Conservation (phyloP, 2,888 invertebrate species). For the Xylota sylvarum region DNA sequence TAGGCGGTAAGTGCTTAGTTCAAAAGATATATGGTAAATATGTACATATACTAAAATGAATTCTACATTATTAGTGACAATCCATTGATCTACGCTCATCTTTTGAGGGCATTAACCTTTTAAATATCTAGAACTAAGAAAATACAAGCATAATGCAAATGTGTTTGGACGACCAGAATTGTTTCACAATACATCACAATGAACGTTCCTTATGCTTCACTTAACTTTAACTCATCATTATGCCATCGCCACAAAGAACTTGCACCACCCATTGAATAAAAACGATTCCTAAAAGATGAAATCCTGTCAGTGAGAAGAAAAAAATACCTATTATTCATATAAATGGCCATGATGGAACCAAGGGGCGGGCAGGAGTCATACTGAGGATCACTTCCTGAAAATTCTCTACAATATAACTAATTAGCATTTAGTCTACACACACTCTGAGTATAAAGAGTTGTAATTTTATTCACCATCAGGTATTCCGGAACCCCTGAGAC, state of each 20-base stretch:
- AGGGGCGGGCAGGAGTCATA: constrained; percentile 63
- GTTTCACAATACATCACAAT: not conserved
- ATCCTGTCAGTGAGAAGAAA: not conserved
- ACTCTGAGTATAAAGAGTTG: constrained; percentile 15
- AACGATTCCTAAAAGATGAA: constrained; percentile 14
- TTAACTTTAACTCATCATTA: constrained; percentile 21
- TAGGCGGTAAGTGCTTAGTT: no score
- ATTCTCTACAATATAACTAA: constrained; percentile 33
- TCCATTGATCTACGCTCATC: no score
- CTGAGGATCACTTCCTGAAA: constrained; percentile 51
- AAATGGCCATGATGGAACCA: constrained; percentile 5
- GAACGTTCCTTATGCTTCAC: constrained; percentile 19
- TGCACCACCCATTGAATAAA: constrained; percentile 11
- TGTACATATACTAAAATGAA: no score
- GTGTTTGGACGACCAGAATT: no score
- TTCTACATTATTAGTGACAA: no score
- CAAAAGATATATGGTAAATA: no score
- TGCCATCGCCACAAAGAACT: not conserved
- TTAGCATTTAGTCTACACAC: constrained; percentile 46
- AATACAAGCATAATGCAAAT: no score
- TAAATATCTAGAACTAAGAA: not conserved
- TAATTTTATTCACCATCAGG: constrained; percentile 3
- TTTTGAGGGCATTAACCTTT: not conserved
- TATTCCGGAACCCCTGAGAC: constrained; percentile 41
- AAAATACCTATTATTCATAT: not conserved